Conservation (phyloP, 1,140 invertebrate genomes). For the Mercenaria mercenaria region DNA sequence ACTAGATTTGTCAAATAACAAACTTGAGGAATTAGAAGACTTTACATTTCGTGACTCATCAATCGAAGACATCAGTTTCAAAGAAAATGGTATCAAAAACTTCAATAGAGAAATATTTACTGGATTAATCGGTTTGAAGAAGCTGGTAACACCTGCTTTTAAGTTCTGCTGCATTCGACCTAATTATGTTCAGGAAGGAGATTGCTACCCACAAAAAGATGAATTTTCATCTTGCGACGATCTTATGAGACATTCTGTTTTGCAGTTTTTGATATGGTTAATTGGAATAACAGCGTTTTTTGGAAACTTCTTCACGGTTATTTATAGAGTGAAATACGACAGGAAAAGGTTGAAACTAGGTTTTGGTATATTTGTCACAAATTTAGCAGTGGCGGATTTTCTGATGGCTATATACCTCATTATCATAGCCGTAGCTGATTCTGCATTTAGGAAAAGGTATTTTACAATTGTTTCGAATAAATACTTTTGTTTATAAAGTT, state of each 20-base stretch:
- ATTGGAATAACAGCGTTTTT: slow-evolving; percentile 5
- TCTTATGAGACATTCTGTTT: slow-evolving; percentile 70
- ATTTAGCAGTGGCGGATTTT: slow-evolving; percentile 80
- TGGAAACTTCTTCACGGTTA: slow-evolving; percentile 51
- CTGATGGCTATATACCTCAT: slow-evolving; percentile 82
- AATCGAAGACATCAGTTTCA: neutral
- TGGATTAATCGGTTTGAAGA: neutral
- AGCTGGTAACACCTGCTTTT: neutral
- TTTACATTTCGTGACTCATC: neutral
- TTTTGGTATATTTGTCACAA: slow-evolving; percentile 74
- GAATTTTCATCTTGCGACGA: neutral
- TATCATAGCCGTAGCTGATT: slow-evolving; percentile 78
- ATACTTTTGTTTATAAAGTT: too few relatives aligned
- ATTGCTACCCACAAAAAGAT: slow-evolving; percentile 62
- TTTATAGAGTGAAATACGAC: slow-evolving; percentile 73
- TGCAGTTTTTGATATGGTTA: slow-evolving; percentile 56
- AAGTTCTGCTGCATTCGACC: neutral
- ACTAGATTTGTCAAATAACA: neutral
- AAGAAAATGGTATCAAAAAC: neutral
- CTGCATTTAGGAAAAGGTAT: slow-evolving; percentile 61
- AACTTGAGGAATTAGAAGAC: neutral
- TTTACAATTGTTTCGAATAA: too few relatives aligned
- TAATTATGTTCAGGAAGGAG: slow-evolving; percentile 5
- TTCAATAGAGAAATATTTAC: slow-evolving; percentile 1
- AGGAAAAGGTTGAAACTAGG: slow-evolving; percentile 76